Base-by-base conservation (phyloP, 1,140 invertebrate genomes). In the Coenobita brevimanus region DNA sequence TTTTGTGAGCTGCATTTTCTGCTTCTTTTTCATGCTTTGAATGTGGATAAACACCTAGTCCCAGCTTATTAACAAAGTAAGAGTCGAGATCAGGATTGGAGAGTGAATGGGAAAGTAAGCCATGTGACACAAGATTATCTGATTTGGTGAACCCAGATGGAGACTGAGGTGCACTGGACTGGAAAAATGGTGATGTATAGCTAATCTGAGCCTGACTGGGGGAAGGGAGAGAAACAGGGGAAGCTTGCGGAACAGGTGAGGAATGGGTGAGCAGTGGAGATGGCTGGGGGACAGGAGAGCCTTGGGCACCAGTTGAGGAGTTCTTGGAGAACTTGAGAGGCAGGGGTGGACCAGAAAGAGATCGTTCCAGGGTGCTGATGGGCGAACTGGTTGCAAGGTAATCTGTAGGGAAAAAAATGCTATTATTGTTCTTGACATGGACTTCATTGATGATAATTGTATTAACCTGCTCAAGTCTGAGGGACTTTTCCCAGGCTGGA, bases 11-110 rank as follows among this genome's bases (percentile, higher is more conserved):
- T 6, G 91, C 89, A 89, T 92, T 92, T 91, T 92, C 92, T 15
- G 91, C 91, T 87, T 92, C 92, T 79, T 92, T 92, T 81, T 92
- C 92, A 67, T 91, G 89, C 82, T 92, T 92, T 1, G 92, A 92
- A 82, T 89, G 88, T 17, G 91, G 82, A n/a, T n/a, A n/a, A n/a
- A n/a, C n/a, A 57, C 57, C 24, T 81, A 75, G 82, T 76, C 87
- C 33, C 46, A 67, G 27, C 90, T 91, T 82, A 91, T 91, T 43
- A 86, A 67, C 79, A 91, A 91, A 30, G 91, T 82, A 24, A 91
- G 91, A n/a, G 91, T 91, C 6, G 89, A 89, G 57, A 71, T 46
- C 17, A 64, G 57, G 60, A 79, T 82, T 76, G 33, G 24, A 73
- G 38, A 38, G 62, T 69, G 50, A 38, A 21, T 73, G 50, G 27